These are phyloP conservation scores for Mesorhabditis spiculigera DNA, from an alignment of 2,888 invertebrate genomes.

Conservation along the genomic window DNA sequence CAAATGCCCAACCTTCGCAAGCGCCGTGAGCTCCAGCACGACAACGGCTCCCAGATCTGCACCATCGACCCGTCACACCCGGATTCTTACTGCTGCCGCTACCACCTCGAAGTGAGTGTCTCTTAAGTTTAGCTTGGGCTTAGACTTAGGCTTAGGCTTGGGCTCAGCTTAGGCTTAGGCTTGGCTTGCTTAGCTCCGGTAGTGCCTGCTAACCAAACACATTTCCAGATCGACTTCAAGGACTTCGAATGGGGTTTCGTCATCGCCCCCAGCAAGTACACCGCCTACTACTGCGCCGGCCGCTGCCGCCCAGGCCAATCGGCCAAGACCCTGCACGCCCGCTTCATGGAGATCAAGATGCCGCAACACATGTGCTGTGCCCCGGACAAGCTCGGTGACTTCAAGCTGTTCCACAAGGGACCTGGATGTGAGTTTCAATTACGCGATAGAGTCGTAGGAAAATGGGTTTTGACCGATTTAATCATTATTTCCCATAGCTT, in stretches of 20 bases:
- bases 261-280: constrained; percentile 85
- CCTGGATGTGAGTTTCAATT: no score
- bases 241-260: constrained; percentile 94
- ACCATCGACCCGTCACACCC: background rate
- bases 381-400: background rate
- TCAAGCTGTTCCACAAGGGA: background rate
- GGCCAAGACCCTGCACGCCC: background rate
- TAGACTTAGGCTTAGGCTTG: background rate
- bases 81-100: background rate
- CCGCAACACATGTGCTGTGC: background rate
- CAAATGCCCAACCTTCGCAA: background rate
- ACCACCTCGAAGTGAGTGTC: background rate
- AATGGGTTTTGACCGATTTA: no score
- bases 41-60: background rate
- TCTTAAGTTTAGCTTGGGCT: background rate
- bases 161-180: constrained; percentile 3
- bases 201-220: background rate
- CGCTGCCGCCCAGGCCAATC: background rate
- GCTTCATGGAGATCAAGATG: background rate
- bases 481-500: no score
- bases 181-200: background rate
- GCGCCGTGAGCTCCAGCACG: no score
- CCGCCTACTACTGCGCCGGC: constrained; percentile 89
- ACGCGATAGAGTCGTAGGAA: no score
- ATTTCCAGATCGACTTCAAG: constrained; percentile 75